Evolutionary conservation across 2,888 invertebrate species (phyloP).

Genomic region (Halocaridina rubra): DNA sequence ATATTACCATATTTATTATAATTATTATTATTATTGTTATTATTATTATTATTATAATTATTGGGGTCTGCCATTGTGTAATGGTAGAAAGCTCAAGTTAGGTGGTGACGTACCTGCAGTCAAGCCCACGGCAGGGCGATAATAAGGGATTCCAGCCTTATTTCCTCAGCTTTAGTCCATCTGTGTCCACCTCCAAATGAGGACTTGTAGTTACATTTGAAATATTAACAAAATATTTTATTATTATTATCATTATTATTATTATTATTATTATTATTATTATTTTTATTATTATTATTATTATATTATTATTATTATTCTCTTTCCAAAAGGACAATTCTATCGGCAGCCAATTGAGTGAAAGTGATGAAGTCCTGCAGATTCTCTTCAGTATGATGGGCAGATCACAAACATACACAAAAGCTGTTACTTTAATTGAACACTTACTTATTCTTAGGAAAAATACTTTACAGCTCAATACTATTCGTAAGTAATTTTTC

Average conservation of each 20-base stretch:
- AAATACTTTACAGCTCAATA: slow-evolving; percentile 38
- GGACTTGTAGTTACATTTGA: neutral
- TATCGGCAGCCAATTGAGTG: slow-evolving; percentile 30
- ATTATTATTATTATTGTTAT: too few species aligned
- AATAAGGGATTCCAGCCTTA: neutral
- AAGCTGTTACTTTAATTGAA: slow-evolving; percentile 36
- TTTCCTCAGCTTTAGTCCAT: too few species aligned
- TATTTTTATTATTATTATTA: neutral
- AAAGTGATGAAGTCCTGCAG: slow-evolving; percentile 48
- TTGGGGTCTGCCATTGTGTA: too few species aligned
- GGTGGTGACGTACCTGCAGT: too few species aligned
- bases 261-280: neutral
- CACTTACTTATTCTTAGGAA: slow-evolving; percentile 40
- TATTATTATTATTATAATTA: too few species aligned
- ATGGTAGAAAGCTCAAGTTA: too few species aligned
- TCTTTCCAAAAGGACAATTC: neutral
- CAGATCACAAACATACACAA: slow-evolving; percentile 29
- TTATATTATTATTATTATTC: neutral
- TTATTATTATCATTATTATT: neutral
- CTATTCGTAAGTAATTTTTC: slow-evolving; percentile 52
- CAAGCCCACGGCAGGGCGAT: neutral
- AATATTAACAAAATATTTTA: neutral
- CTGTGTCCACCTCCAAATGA: neutral
- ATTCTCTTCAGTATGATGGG: slow-evolving; percentile 42
- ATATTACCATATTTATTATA: too few species aligned